Percentiles rank a stretch among this genome's conserved stretches.
phyloP scores from a whole-genome alignment of 2,113 vertebrate species.

The Bubo blakistoni region DNA sequence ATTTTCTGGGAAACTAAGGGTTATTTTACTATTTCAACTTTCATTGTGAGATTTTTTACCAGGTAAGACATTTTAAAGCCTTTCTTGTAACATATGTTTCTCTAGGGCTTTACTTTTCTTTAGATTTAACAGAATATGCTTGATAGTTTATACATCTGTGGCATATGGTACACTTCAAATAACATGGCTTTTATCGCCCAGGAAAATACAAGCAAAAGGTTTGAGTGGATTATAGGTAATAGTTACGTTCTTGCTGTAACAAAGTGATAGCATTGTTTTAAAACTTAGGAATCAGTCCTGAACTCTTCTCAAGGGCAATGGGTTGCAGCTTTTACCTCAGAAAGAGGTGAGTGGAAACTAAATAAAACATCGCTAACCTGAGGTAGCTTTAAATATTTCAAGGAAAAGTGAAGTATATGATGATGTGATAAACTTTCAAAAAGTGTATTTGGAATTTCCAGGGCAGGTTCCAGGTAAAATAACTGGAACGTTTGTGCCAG shows the following conservation, averaged over 20 bases:
- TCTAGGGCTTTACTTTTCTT: background rate
- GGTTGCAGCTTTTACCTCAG: background rate
- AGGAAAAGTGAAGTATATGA: background rate
- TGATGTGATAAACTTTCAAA: background rate
- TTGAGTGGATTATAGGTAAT: background rate
- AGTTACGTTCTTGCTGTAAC: background rate
- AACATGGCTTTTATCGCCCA: background rate
- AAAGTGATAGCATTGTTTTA: background rate
- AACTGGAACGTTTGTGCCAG: background rate
- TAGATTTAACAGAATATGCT: background rate
- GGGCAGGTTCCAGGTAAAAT: background rate
- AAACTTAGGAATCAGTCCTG: background rate
- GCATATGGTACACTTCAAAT: background rate
- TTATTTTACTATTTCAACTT: background rate
- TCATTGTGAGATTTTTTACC: background rate
- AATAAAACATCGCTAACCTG: fast-evolving
- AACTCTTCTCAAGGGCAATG: background rate
- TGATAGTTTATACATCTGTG: background rate
- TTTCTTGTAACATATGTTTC: background rate
- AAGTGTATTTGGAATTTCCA: background rate
- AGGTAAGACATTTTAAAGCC: background rate
- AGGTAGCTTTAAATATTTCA: background rate
- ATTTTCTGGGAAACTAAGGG: background rate
- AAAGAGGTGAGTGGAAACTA: background rate
- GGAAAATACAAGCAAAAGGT: background rate